A percentile compares a stretch with the other conserved stretches of the same genome.
phyloP scores from a whole-genome alignment of 2,888 invertebrate genomes.

The Conops quadrifasciatus region DNA sequence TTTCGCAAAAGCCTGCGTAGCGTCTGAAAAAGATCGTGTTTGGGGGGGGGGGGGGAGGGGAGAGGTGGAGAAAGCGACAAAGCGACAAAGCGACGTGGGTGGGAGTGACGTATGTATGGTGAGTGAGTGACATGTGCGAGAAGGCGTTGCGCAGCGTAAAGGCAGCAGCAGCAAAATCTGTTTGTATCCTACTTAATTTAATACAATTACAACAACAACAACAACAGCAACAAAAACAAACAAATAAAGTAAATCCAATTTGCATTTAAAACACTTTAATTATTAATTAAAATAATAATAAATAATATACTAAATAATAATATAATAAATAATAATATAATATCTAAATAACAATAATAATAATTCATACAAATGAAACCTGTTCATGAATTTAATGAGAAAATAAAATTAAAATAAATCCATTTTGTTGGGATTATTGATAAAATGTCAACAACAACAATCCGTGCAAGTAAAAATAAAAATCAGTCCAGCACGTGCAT shows the following conservation, averaged over 20 bases:
- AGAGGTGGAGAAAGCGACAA: no score
- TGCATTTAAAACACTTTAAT: constrained; percentile 40
- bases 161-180: no score
- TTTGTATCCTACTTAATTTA: neutral
- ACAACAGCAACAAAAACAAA: neutral
- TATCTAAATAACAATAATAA: constrained; percentile 32
- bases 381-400: constrained; percentile 14
- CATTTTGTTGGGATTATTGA: constrained; percentile 19
- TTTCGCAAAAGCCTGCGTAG: constrained; percentile 60
- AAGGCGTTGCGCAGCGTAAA: no score
- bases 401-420: constrained; percentile 16
- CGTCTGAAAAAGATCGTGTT: constrained; percentile 43
- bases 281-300: constrained; percentile 19
- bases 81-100: no score
- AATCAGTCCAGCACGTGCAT: neutral
- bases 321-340: constrained; percentile 49
- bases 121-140: no score
- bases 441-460: neutral
- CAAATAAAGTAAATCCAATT: constrained; percentile 24
- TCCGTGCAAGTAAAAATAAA: constrained; percentile 4
- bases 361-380: neutral
- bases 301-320: constrained; percentile 8
- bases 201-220: constrained; percentile 7
- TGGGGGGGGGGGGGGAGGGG: no score
- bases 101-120: no score